Evolutionary conservation across 2,797 vertebrate species (phyloP).

Genomic region (Pipistrellus kuhlii): DNA sequence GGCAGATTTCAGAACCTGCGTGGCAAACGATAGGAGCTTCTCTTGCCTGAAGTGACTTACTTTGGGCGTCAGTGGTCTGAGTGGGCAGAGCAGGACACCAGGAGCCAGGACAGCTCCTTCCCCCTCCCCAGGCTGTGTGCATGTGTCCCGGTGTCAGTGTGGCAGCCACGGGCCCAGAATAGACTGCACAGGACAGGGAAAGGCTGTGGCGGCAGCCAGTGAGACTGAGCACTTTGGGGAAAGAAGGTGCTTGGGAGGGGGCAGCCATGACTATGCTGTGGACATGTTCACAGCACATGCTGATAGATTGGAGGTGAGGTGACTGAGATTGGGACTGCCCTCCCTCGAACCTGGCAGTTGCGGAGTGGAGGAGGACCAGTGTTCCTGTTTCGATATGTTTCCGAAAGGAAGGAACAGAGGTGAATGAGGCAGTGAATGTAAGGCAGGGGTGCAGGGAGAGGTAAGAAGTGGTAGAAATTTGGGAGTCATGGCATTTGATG

Average conservation of each 20-base stretch:
- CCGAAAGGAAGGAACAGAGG: not conserved
- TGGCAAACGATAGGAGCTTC: not conserved
- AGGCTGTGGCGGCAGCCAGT: not conserved
- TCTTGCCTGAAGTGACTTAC: not conserved
- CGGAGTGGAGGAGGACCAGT: fast-evolving
- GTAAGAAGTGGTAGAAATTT: not conserved
- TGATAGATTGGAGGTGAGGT: too few relatives aligned
- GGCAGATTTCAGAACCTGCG: not conserved
- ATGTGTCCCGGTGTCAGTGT: too few relatives aligned
- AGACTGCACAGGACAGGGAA: not conserved
- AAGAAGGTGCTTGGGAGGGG: not conserved
- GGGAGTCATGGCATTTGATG: not conserved
- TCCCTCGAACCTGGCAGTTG: not conserved
- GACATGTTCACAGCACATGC: not conserved
- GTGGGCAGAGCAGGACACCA: not conserved
- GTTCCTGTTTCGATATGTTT: not conserved
- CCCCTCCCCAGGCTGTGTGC: not conserved
- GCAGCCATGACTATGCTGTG: not conserved
- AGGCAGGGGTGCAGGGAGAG: not conserved
- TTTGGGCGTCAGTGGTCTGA: not conserved
- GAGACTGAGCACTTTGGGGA: not conserved
- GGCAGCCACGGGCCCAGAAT: not conserved
- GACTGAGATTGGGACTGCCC: too few relatives aligned
- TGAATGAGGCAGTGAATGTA: not conserved
- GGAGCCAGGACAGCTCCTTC: not conserved